phyloP scores from a whole-genome alignment of 2,113 vertebrate species.

The Hylia prasina region DNA sequence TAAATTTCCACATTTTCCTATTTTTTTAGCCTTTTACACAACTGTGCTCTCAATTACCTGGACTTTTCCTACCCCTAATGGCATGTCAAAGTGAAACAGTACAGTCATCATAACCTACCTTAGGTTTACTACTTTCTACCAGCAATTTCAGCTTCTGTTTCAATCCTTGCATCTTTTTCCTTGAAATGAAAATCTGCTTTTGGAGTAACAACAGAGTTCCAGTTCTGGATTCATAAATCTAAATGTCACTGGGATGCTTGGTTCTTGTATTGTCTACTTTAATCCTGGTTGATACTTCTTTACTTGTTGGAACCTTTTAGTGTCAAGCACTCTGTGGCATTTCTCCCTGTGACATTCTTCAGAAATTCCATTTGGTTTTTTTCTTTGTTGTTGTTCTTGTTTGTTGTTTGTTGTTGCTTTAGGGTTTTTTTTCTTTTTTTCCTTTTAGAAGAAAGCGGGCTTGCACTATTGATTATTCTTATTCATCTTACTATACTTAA shows the following conservation, averaged over 20 bases:
- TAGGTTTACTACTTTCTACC: not conserved
- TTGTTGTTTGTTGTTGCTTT: not conserved
- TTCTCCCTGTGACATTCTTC: not conserved
- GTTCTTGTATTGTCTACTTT: not conserved
- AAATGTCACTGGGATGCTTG: not conserved
- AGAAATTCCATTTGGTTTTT: not conserved
- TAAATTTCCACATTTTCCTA: not conserved
- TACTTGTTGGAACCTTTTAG: conserved; percentile 9
- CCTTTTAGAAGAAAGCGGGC: not conserved
- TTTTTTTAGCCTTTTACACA: not conserved
- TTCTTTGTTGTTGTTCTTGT: not conserved
- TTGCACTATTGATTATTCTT: not conserved
- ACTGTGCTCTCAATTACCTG: not conserved
- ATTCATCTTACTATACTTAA: not conserved
- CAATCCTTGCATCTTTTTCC: not conserved
- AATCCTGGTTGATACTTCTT: not conserved
- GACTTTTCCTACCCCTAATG: not conserved
- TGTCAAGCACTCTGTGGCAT: not conserved
- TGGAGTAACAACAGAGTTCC: not conserved
- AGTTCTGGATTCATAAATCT: not conserved
- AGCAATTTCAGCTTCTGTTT: not conserved
- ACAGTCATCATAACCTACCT: not conserved
- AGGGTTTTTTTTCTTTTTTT: not conserved
- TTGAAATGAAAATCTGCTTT: not conserved
- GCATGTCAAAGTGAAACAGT: not conserved